These are phyloP conservation scores for Laupala kohalensis DNA, from an alignment of 1,140 invertebrate species.

Conservation along the genomic window DNA sequence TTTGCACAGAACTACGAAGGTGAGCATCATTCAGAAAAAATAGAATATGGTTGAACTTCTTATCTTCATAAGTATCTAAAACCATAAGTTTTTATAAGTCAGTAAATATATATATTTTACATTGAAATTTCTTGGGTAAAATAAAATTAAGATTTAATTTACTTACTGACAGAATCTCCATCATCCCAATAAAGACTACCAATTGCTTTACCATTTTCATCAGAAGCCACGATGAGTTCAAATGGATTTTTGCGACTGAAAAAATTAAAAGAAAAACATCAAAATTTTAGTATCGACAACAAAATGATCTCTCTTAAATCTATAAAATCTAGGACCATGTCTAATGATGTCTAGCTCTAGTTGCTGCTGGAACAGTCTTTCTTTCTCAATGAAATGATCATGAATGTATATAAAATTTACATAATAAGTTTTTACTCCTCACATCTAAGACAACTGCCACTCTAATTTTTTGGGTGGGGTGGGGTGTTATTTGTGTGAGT, in stretches of 20 bases:
- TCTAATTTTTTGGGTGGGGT: too few relatives aligned
- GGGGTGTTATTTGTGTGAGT: too few relatives aligned
- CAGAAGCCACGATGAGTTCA: constrained; percentile 30
- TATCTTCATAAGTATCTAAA: constrained; percentile 40
- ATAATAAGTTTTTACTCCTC: too few relatives aligned
- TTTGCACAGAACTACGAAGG: constrained; percentile 30
- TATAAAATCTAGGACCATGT: too few relatives aligned
- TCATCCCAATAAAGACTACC: constrained; percentile 40
- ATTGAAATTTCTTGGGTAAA: constrained; percentile 7
- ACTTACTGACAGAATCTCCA: constrained; percentile 30
- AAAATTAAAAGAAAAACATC: too few relatives aligned
- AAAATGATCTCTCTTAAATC: too few relatives aligned
- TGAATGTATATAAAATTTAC: too few relatives aligned
- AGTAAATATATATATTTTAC: constrained; percentile 2
- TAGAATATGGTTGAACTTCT: constrained; percentile 40
- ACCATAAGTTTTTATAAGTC: neutral
- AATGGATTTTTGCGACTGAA: constrained; percentile 30
- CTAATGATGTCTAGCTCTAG: too few relatives aligned
- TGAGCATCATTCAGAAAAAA: constrained; percentile 35
- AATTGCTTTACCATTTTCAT: constrained; percentile 24
- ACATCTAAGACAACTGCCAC: too few relatives aligned
- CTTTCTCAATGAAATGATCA: too few relatives aligned
- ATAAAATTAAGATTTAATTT: neutral
- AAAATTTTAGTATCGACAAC: too few relatives aligned
- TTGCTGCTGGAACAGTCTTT: too few relatives aligned